Evolutionary conservation across 2,797 vertebrate genomes (phyloP), one percentile per base, ranked within the genome.

Genomic region (Diceros bicornis): DNA sequence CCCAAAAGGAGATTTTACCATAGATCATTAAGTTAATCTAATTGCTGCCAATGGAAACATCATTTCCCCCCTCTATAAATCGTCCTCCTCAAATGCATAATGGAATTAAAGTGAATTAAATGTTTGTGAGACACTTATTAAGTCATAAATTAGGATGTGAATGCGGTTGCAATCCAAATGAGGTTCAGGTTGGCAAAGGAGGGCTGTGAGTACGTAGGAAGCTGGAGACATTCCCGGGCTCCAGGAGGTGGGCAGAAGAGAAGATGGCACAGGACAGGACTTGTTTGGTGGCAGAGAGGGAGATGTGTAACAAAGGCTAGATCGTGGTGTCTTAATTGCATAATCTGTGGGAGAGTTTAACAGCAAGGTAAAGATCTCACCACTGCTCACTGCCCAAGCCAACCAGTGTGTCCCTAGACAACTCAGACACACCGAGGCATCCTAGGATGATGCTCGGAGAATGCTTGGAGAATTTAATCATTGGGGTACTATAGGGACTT

Each of bases 101-200:
- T 86, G 89, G 97, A 95, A 96, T 95, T 52, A 83, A 96, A 97
- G 44, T 20, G 89, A 89, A 71, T 89, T 91, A 98, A 96, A 85
- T 91, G 87, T 97, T 96, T 96, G 20, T 68, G 52, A 98, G 71
- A 94, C 13, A 57, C 91, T 95, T 72, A 91, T 96, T 62, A 90
- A 96, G 92, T 94, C 83, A 72, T 86, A 97, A 97, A 96, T 94
- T 59, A 96, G 41, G 68, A 41, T 23, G 32, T 16, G 10, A 23
- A 62, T 27, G 66, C 57, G 95, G 84, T 44, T 89, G 75, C 91
- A 69, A 94, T 81, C 32, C 41, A 79, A 34, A 68, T 85, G 64
- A 82, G 96, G 82, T 0, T 64, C 71, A 93, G 34, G 77, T 3
- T 86, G 85, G 89, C 86, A 75, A 72, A 93, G 21, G 50, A 66